Base-by-base conservation (phyloP, 2,113 vertebrate species). In the Sigmodon hispidus region DNA sequence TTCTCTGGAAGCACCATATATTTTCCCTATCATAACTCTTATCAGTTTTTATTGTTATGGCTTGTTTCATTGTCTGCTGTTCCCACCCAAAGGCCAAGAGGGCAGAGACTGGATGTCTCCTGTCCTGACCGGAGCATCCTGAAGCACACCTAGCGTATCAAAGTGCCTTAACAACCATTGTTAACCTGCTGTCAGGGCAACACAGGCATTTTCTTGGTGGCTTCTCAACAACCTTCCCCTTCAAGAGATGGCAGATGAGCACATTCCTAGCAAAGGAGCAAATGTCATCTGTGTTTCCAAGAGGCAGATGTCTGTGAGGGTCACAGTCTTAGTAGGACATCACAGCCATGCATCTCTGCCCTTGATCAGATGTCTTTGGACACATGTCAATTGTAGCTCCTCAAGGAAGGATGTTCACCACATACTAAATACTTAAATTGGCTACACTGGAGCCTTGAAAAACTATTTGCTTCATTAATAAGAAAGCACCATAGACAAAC, bases 21-120 rank as follows among this genome's bases (percentile, higher is more conserved):
- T 52, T 52, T 89, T 79, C 69, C 50, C 55, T 55, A 48, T 89
- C 77, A 48, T n/a, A 70, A 59, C 31, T 43, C 73, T 96, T 79
- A 73, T 16, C 70, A 36, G 88, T 26, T 89, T 94, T 96, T 92
- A 94, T 65, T 52, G 55, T 87, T 94, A 85, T 67, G 73, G 89
- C 43, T 83, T 72, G 24, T 52, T 84, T 95, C 77, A 91, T n/a
- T 83, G 80, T 59, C 79, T 95, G 94, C 31, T 15, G 36, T 63
- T 63, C 81, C 80, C 65, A 86, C 72, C 69, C 94, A 91, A 87
- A 91, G 50, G 17, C n/a, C 59, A 87, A 59, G 48, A 87, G 67
- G 48, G 40, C 72, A 96, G 67, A 81, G 19, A 84, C 45, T 36
- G 6, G 15, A 34, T 69, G 29, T 59, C 22, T 87, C 73, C 75